Percentiles rank a stretch among this genome's conserved stretches.
Conservation (phyloP, 2,888 invertebrate genomes). For the Acrobasis consociella region DNA sequence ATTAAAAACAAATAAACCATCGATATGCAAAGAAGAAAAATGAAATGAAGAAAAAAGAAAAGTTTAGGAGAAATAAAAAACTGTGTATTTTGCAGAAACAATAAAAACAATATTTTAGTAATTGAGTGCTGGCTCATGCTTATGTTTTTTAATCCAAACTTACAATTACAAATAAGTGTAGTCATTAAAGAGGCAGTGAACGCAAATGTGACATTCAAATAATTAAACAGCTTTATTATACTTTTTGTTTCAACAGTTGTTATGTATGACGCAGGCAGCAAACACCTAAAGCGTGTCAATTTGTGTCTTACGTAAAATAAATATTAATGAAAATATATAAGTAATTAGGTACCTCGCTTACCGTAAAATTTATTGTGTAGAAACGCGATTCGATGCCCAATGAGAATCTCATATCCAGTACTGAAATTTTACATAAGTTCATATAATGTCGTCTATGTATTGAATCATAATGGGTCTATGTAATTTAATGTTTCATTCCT, state of each 20-base stretch:
- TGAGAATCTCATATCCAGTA: too few relatives aligned
- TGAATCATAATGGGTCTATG: too few relatives aligned
- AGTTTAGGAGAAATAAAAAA: not conserved
- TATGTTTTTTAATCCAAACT: not conserved
- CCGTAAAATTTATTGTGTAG: too few relatives aligned
- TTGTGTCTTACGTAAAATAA: not conserved
- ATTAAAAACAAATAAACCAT: too few relatives aligned
- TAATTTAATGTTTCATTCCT: too few relatives aligned
- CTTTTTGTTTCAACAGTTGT: constrained; percentile 7
- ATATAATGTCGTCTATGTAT: too few relatives aligned
- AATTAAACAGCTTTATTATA: constrained; percentile 7
- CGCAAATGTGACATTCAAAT: constrained; percentile 3
- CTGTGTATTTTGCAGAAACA: not conserved
- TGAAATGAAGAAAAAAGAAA: too few relatives aligned
- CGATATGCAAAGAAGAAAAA: too few relatives aligned
- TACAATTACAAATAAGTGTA: not conserved
- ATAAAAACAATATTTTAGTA: not conserved
- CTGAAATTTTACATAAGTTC: too few relatives aligned
- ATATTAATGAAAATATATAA: too few relatives aligned
- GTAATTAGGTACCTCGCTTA: too few relatives aligned
- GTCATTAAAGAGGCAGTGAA: not conserved
- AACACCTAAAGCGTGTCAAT: not conserved
- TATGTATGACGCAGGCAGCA: not conserved
- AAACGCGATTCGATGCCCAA: too few relatives aligned
- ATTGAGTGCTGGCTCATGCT: not conserved